Conservation (phyloP, 2,888 invertebrate species). For the Synanthedon myopaeformis region DNA sequence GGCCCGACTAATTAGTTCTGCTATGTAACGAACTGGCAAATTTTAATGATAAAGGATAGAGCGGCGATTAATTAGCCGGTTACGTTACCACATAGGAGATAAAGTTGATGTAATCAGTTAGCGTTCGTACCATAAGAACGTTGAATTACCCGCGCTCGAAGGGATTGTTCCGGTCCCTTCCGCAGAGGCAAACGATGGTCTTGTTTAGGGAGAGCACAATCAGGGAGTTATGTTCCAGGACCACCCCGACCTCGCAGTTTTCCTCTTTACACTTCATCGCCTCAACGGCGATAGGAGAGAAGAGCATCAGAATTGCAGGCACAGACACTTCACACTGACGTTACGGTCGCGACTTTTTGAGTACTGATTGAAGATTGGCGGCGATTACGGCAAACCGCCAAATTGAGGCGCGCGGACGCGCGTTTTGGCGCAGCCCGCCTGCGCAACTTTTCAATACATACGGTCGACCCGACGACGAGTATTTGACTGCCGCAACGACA, state of each 20-base stretch:
- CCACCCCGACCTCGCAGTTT: conserved; percentile 68
- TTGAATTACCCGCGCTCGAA: conserved; percentile 66
- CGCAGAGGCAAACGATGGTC: conserved; percentile 67
- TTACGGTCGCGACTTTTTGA: conserved; percentile 16
- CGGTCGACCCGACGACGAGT: conserved; percentile 49
- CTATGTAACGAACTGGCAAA: conserved; percentile 6
- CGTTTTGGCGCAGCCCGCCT: conserved; percentile 58
- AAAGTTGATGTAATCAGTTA: conserved; percentile 4
- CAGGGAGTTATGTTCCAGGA: conserved; percentile 64
- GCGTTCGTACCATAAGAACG: conserved; percentile 31
- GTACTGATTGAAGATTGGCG: conserved; percentile 11
- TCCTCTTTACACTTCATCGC: conserved; percentile 72
- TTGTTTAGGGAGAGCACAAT: conserved; percentile 65
- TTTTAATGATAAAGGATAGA: conserved; percentile 1
- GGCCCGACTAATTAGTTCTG: conserved; percentile 1
- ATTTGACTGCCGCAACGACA: conserved; percentile 50
- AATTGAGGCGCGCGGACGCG: conserved; percentile 36
- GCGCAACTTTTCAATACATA: conserved; percentile 43
- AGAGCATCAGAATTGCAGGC: conserved; percentile 43
- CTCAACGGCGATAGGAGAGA: conserved; percentile 65
- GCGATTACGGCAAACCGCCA: conserved; percentile 31
- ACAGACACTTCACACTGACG: conserved; percentile 45
- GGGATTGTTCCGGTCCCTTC: conserved; percentile 56
- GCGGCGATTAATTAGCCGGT: conserved; percentile 6
- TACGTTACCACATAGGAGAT: conserved; percentile 16